Evolutionary conservation across 2,888 invertebrate genomes (phyloP).

Genomic region (Ochropleura plecta): DNA sequence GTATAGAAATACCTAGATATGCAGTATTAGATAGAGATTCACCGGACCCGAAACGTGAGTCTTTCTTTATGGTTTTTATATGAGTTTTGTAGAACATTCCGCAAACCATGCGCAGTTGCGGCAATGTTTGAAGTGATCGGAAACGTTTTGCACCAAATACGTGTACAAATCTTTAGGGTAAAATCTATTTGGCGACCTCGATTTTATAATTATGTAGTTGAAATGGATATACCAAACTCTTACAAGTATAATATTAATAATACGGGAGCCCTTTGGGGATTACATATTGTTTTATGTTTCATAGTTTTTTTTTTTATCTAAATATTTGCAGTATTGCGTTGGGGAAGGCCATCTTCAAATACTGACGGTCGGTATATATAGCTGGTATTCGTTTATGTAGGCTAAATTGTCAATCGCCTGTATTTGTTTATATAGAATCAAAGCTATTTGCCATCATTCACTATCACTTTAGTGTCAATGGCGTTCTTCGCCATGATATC

Average conservation of each 20-base stretch:
- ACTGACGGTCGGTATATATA: conserved; percentile 32
- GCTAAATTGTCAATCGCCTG: not conserved
- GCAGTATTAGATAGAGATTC: conserved; percentile 99
- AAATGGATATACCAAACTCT: not conserved
- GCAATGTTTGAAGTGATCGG: conserved; percentile 15
- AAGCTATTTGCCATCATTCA: not conserved
- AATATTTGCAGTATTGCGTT: conserved; percentile 30
- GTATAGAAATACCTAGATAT: conserved; percentile 99
- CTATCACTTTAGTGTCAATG: not conserved
- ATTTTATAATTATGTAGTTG: not conserved
- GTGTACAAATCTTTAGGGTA: not conserved
- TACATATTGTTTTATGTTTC: not conserved
- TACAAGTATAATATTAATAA: too few relatives aligned
- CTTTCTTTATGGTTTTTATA: conserved; percentile 16
- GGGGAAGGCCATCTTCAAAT: conserved; percentile 17
- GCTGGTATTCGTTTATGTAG: conserved; percentile 11
- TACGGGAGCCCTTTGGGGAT: not conserved
- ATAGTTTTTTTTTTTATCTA: not conserved
- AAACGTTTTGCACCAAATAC: not conserved
- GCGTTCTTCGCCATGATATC: not conserved
- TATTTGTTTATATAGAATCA: not conserved
- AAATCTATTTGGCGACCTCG: not conserved
- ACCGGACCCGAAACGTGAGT: conserved; percentile 96
- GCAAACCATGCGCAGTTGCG: conserved; percentile 4
- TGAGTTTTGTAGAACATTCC: conserved; percentile 18